phyloP scores from a whole-genome alignment of 2,113 vertebrate species.

The Phalacrocorax carbo region DNA sequence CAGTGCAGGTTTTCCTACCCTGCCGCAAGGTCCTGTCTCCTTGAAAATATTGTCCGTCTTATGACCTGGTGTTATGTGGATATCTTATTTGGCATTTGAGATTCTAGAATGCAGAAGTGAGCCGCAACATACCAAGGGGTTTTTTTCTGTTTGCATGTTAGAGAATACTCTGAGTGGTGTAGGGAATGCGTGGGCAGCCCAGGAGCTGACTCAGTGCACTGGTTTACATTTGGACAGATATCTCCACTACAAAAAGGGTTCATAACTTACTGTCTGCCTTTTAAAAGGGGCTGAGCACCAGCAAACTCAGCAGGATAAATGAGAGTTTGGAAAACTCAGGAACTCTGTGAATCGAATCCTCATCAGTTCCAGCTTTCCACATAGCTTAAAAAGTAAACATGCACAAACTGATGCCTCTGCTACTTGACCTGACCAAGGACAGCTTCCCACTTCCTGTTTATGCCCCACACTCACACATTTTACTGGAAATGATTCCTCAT shows the following conservation, averaged over 20 bases:
- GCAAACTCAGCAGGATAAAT: not conserved
- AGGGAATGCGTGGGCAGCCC: not conserved
- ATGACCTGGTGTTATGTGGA: not conserved
- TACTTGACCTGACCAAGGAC: not conserved
- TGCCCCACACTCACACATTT: not conserved
- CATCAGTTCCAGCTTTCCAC: not conserved
- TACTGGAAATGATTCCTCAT: not conserved
- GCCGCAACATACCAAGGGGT: not conserved
- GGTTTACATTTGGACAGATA: not conserved
- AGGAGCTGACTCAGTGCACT: not conserved
- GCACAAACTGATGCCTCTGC: not conserved
- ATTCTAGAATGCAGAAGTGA: not conserved
- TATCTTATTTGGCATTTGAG: not conserved
- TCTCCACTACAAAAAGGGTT: not conserved
- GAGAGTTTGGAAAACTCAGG: not conserved
- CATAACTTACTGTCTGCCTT: not conserved
- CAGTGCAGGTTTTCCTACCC: not conserved
- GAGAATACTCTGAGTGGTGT: not conserved
- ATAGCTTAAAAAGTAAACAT: not conserved
- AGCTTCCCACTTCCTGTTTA: not conserved
- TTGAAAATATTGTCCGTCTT: not conserved
- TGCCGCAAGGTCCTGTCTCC: not conserved
- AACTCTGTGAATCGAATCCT: not conserved
- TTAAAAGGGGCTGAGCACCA: not conserved
- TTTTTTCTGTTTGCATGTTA: not conserved